Base-by-base conservation (phyloP, 1,140 invertebrate species). In the Amphibalanus amphitrite region DNA sequence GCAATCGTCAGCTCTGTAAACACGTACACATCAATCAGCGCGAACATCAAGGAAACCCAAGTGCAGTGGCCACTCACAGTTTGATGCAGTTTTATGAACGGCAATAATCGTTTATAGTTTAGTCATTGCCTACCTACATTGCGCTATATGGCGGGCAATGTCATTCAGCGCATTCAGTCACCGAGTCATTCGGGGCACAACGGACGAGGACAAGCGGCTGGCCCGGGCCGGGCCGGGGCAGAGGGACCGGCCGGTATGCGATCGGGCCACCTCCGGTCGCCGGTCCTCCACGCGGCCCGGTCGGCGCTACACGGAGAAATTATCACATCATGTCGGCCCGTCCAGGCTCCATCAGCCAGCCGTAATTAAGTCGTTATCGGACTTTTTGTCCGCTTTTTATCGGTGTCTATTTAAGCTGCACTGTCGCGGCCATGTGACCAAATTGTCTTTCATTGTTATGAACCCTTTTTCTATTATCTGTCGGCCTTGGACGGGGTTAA, bases 321-420 rank as follows among this genome's bases (percentile, higher is more conserved):
- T 8, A 59, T 23, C 47, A 59, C 47, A 59, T 59, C 47, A 59
- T 59, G 47, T 59, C 20, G 13, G 10, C 47, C 47, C 47, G 13
- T 59, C 47, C 47, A 1, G 1, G 10, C 23, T 59, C 20, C 47
- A 59, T 59, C 20, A 59, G 10, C 33, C 6, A 20, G 47, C 1
- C 47, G 20, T 59, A 67, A 67, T 67, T 67, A 67, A 67, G 65
- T 67, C 26, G 28, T 67, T 67, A 67, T 67, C 65, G 8, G 28
- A 28, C 65, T 28, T 67, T 67, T 67, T 67, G 47, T 67, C 20
- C 28, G 10, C 10, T 67, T 67, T 67, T 67, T 67, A 67, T 67
- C 65, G 28, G 20, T 67, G 10, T 25, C 8, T 28, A 28, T 28
- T 67, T 67, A 67, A 28, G 65, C 65, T 28, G 65, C 26, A 28